Conservation (phyloP, 1,140 invertebrate genomes). For the Globodera rostochiensis region DNA sequence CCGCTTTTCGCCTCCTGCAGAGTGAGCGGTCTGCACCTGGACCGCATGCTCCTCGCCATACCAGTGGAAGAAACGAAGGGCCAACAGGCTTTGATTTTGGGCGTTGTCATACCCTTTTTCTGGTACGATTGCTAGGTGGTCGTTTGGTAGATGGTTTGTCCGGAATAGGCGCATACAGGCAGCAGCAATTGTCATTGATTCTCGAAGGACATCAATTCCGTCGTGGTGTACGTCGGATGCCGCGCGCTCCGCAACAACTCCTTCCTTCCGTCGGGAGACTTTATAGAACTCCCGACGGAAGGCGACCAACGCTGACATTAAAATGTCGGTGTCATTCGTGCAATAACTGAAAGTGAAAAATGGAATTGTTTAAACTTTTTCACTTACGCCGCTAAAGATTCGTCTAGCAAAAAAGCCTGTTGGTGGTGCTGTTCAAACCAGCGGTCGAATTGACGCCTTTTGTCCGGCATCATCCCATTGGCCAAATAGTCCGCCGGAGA, state of each 20-base stretch:
- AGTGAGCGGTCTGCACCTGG: background rate
- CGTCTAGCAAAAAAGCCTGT: constrained; percentile 10
- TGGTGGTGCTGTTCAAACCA: constrained; percentile 19
- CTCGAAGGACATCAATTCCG: background rate
- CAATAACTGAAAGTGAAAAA: background rate
- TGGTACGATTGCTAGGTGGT: constrained; percentile 11
- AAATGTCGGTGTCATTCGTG: constrained; percentile 12
- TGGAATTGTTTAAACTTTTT: too few relatives aligned
- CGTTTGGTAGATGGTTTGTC: background rate
- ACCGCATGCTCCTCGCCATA: background rate
- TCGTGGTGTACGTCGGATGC: background rate
- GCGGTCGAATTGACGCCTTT: constrained; percentile 14
- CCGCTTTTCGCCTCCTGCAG: background rate
- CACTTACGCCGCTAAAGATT: constrained; percentile 2
- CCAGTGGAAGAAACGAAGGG: constrained; percentile 12
- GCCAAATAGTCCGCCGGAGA: constrained; percentile 18
- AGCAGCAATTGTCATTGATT: background rate
- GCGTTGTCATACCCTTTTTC: constrained; percentile 14
- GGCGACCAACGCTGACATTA: constrained; percentile 5
- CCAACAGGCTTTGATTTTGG: constrained; percentile 3
- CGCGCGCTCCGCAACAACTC: background rate
- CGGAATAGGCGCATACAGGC: background rate
- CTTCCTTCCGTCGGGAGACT: background rate
- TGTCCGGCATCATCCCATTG: constrained; percentile 33
- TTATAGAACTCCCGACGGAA: background rate